phyloP scores from a whole-genome alignment of 1,140 invertebrate species.

The Euura lappo region DNA sequence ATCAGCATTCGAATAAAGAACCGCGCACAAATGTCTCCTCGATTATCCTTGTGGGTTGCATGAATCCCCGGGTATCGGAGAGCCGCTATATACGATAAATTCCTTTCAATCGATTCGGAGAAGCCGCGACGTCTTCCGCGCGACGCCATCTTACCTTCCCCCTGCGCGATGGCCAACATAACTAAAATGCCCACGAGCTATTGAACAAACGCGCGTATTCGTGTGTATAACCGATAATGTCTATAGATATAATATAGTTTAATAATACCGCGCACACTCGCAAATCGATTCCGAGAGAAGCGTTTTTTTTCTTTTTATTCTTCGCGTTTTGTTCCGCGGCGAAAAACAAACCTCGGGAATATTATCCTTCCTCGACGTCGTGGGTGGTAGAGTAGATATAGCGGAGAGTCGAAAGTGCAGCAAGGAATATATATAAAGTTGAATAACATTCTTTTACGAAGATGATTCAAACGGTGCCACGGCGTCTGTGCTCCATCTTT shows the following conservation, averaged over 20 bases:
- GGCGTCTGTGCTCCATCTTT: not conserved
- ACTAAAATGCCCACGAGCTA: not conserved
- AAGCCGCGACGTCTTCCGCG: not conserved
- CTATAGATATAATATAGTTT: no score
- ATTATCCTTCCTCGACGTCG: constrained; percentile 1
- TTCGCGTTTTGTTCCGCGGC: not conserved
- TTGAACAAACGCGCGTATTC: not conserved
- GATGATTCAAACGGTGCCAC: not conserved
- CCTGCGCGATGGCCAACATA: not conserved
- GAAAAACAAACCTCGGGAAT: not conserved
- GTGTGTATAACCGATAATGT: not conserved
- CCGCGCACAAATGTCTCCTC: not conserved
- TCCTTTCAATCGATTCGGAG: constrained; percentile 6
- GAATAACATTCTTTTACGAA: not conserved
- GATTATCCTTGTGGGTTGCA: not conserved
- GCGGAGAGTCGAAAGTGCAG: not conserved
- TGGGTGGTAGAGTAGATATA: not conserved
- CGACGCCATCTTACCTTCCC: constrained; percentile 1
- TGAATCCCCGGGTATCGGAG: not conserved
- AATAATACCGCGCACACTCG: not conserved
- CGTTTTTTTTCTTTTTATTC: not conserved
- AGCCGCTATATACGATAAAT: not conserved
- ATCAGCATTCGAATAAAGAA: not conserved
- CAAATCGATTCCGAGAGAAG: not conserved
- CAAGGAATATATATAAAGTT: not conserved